Conservation (phyloP, 2,797 vertebrate species). For the Macropodus opercularis region DNA sequence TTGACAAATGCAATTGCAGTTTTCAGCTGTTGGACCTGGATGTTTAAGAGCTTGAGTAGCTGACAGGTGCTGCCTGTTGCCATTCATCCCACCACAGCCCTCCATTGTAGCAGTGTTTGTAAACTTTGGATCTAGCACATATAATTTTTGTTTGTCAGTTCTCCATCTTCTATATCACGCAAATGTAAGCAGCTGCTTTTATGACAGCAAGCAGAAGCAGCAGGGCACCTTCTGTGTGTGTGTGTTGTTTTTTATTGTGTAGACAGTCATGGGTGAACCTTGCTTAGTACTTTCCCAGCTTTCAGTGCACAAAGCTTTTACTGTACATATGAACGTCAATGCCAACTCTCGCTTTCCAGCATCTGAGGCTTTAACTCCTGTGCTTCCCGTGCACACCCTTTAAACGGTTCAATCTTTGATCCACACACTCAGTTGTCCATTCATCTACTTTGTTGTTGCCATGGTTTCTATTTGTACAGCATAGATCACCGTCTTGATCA, state of each 20-base stretch:
- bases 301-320: conserved; percentile 22
- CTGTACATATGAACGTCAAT: conserved; percentile 35
- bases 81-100: conserved; percentile 5
- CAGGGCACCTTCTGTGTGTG: neutral
- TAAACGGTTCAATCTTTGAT: conserved; percentile 14
- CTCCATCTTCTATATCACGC: neutral
- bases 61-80: conserved; percentile 23
- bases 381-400: conserved; percentile 9
- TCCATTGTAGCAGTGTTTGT: conserved; percentile 31
- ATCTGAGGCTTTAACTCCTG: conserved; percentile 6
- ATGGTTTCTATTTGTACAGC: conserved; percentile 36
- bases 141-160: neutral
- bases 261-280: conserved; percentile 7
- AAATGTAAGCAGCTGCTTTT: conserved; percentile 10
- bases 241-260: conserved; percentile 12
- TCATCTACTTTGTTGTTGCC: conserved; percentile 21
- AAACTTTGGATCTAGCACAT: conserved; percentile 2
- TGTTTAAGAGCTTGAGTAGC: conserved; percentile 3
- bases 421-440: conserved; percentile 13
- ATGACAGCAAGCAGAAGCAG: neutral
- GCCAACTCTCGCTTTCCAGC: conserved; percentile 9
- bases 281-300: conserved; percentile 4
- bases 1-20: neutral
- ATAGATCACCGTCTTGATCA: conserved; percentile 11
- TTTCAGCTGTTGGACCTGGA: neutral